These are phyloP conservation scores for Eubucco bourcierii DNA, from an alignment of 2,113 vertebrate species.

Conservation along the genomic window DNA sequence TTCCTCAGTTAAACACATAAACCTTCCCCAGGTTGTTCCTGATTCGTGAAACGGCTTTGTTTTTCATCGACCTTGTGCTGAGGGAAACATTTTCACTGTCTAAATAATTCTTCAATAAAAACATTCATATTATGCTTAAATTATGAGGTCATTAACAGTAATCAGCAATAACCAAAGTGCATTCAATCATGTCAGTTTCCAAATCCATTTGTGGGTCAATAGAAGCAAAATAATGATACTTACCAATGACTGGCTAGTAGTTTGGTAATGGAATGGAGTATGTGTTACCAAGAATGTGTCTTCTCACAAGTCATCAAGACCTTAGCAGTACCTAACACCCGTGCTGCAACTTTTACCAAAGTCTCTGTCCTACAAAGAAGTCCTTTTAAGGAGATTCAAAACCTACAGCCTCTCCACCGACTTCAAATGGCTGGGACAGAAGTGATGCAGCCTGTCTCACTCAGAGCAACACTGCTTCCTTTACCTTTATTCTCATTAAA, in stretches of 20 bases:
- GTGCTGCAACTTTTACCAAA: rapidly evolving
- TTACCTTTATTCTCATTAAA: background rate
- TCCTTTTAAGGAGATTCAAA: background rate
- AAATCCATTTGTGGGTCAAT: background rate
- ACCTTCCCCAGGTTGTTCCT: background rate
- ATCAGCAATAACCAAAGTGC: background rate
- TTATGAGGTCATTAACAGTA: background rate
- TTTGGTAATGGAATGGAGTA: background rate
- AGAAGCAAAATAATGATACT: background rate
- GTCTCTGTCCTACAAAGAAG: background rate
- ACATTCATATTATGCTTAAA: background rate
- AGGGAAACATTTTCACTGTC: background rate
- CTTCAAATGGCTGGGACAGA: background rate
- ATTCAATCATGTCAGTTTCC: background rate
- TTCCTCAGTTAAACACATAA: conserved; percentile 39
- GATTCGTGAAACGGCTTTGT: background rate
- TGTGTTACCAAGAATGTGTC: background rate
- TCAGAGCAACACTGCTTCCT: background rate
- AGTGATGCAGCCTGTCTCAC: background rate
- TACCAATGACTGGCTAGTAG: background rate
- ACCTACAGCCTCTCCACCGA: background rate
- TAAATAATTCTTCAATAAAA: background rate
- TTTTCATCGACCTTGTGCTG: background rate
- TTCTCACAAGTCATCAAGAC: background rate
- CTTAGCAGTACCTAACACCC: background rate